Conservation (phyloP, 2,888 invertebrate species). For the Diaperis boleti region DNA sequence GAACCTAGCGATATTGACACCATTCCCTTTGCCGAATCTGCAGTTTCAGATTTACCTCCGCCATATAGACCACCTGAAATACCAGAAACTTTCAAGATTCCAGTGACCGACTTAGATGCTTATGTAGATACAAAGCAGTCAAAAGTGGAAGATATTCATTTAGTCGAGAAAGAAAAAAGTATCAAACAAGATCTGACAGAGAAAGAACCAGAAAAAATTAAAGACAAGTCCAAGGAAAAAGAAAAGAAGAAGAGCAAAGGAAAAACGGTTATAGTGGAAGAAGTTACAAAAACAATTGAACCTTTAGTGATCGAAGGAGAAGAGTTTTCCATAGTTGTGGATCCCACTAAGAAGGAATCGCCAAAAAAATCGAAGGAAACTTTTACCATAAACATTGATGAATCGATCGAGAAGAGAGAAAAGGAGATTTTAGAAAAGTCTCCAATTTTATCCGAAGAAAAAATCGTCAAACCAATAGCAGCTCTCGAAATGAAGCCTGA, state of each 20-base stretch:
- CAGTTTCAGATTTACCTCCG: slow-evolving; percentile 50
- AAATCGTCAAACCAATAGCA: slow-evolving; percentile 50
- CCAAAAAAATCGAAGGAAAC: slow-evolving; percentile 58
- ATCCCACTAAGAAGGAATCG: slow-evolving; percentile 55
- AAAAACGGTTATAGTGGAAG: slow-evolving; percentile 56
- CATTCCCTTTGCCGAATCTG: slow-evolving; percentile 61
- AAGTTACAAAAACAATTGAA: slow-evolving; percentile 58
- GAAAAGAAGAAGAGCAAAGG: slow-evolving; percentile 50
- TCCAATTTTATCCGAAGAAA: slow-evolving; percentile 55
- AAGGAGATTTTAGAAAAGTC: slow-evolving; percentile 56
- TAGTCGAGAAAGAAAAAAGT: slow-evolving; percentile 45
- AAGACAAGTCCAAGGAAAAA: slow-evolving; percentile 45
- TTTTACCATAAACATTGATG: slow-evolving; percentile 56
- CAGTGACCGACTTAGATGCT: slow-evolving; percentile 48
- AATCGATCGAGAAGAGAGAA: slow-evolving; percentile 54
- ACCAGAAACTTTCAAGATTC: slow-evolving; percentile 33
- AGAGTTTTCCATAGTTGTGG: slow-evolving; percentile 60
- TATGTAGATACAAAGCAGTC: not conserved
- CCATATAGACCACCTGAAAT: slow-evolving; percentile 43
- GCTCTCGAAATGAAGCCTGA: slow-evolving; percentile 41
- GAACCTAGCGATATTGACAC: slow-evolving; percentile 56
- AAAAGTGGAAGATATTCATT: slow-evolving; percentile 46
- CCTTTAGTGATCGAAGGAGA: slow-evolving; percentile 60
- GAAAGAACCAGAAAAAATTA: slow-evolving; percentile 48
- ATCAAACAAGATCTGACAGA: not conserved